Conservation (phyloP, 2,113 vertebrate genomes). For the Salminus brasiliensis region DNA sequence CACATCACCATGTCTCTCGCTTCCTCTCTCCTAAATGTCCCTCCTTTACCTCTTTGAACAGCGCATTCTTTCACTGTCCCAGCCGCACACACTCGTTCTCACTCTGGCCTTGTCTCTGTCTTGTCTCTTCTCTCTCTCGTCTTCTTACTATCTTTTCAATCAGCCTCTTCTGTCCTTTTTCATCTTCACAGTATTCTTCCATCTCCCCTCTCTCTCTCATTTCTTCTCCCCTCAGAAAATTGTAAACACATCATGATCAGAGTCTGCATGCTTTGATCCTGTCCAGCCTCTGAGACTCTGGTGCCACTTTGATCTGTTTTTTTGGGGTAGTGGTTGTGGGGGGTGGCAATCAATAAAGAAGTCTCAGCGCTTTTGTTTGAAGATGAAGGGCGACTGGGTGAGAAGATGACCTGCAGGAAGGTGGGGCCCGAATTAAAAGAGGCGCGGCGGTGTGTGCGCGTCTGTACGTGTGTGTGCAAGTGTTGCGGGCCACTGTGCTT, state of each 20-base stretch:
- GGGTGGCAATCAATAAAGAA: slow-evolving; percentile 54
- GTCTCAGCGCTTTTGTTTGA: slow-evolving; percentile 59
- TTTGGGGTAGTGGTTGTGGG: slow-evolving; percentile 40
- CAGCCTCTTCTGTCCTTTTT: slow-evolving; percentile 32
- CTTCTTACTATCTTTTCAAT: slow-evolving; percentile 19
- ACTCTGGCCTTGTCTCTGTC: too few species aligned
- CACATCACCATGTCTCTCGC: background rate
- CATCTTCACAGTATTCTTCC: background rate
- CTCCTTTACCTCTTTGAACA: background rate
- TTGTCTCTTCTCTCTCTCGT: background rate
- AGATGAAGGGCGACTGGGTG: slow-evolving; percentile 55
- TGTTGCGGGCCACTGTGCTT: slow-evolving; percentile 1
- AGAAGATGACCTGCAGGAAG: slow-evolving; percentile 47
- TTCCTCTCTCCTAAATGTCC: background rate
- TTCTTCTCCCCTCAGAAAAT: slow-evolving; percentile 68
- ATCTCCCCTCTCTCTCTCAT: slow-evolving; percentile 33
- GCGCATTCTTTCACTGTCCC: slow-evolving; percentile 3
- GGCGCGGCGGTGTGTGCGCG: slow-evolving; percentile 11
- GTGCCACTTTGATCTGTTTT: slow-evolving; percentile 58
- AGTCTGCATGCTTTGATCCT: slow-evolving; percentile 68
- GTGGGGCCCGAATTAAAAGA: slow-evolving; percentile 41
- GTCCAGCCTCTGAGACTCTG: slow-evolving; percentile 58
- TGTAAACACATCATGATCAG: slow-evolving; percentile 55
- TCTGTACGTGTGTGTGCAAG: slow-evolving; percentile 5
- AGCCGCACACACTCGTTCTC: too few species aligned